These are phyloP conservation scores for Trypoxylon attenuatum DNA, from an alignment of 2,888 invertebrate genomes.

Conservation along the genomic window DNA sequence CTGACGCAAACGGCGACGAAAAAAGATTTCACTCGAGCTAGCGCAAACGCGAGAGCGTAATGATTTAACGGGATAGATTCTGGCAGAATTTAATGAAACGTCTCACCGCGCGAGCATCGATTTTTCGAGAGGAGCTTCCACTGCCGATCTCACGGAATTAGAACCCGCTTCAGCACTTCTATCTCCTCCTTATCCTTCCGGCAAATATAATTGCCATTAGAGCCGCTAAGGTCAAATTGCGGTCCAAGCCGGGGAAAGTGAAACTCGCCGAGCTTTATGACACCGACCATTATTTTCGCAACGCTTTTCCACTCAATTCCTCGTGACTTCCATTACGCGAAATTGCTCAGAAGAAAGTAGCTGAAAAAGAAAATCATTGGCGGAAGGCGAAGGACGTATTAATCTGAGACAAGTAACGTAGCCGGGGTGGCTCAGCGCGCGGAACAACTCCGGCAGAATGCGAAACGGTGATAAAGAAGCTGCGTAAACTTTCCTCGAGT, in stretches of 20 bases:
- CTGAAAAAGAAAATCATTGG: constrained; percentile 30
- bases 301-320: constrained; percentile 32
- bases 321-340: constrained; percentile 34
- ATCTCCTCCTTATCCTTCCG: background rate
- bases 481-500: constrained; percentile 31
- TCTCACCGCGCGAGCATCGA: background rate
- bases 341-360: constrained; percentile 44
- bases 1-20: too few species aligned
- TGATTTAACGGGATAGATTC: too few species aligned
- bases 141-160: constrained; percentile 5
- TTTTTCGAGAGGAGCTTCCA: background rate
- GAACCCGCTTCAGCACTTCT: background rate
- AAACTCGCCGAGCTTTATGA: constrained; percentile 21
- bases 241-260: constrained; percentile 9
- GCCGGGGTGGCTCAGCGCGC: background rate
- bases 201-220: constrained; percentile 30
- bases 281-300: constrained; percentile 37
- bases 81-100: background rate
- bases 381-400: constrained; percentile 33
- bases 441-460: constrained; percentile 11
- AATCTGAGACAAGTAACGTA: constrained; percentile 42
- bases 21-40: too few species aligned
- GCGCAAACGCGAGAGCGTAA: too few species aligned
- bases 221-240: constrained; percentile 19
- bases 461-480: constrained; percentile 28